Evolutionary conservation across 2,888 invertebrate species (phyloP), one percentile per base, ranked within the genome.

Genomic region (Physocephala rufipes): DNA sequence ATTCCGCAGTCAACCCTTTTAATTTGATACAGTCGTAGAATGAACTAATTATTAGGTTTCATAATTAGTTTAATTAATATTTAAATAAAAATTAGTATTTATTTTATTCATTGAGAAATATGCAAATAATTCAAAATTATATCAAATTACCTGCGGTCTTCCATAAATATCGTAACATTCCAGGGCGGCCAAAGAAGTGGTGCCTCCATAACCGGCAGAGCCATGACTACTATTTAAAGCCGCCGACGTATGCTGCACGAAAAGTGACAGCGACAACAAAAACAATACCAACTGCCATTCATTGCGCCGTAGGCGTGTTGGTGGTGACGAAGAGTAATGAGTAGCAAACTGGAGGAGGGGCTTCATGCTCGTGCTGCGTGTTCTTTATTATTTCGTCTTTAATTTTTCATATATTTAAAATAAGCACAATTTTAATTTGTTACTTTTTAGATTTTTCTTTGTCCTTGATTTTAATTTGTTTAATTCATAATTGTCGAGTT

Each of bases 81-180:
- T 45, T 45, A 15, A 45, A 15, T 45, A 12, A 15, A 45, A 45
- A 45, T 12, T 12, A 15, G 45, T 15, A 12, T 45, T 45, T 45
- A 45, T 12, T 49, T 49, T 12, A 49, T n/a, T 49, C 15, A 13
- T 49, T 5, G 49, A 49, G 5, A 36, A 36, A 36, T 36, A 9
- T 9, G 9, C 36, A 24, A 13, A 59, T 2, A 59, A 59, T 2
- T 9, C n/a, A n/a, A n/a, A 9, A 16, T 15, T 55, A 59, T 26
- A 51, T 47, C 7, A 68, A 73, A 81, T 86, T 83, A 89, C 89
- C 87, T 88, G 89, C 15, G 89, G 88, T 79, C 87, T 84, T 67
- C 87, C 87, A 76, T 88, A 89, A 70, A 86, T 86, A 81, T 89
- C 89, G 78, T 89, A 89, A 80, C 89, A 89, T 78, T 86, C 86